Evolutionary conservation across 2,888 invertebrate species (phyloP).

Genomic region (Caenorhabditis sp.): DNA sequence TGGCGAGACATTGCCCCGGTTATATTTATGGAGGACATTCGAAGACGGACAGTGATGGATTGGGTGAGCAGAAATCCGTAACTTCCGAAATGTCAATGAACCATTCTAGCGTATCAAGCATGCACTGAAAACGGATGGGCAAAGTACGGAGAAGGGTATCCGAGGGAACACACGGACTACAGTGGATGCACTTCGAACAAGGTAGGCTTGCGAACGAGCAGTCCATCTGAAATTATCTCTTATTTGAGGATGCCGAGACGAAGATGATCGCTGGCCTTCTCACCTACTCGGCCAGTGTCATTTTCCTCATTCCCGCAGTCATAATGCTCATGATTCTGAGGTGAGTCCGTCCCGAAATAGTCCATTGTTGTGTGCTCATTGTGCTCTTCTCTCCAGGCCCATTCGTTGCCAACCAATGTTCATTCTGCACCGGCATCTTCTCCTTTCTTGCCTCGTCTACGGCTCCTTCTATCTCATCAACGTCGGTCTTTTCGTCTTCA

Average conservation of each 20-base stretch:
- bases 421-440: constrained; percentile 74
- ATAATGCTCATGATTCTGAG: constrained; percentile 62
- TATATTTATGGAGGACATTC: constrained; percentile 68
- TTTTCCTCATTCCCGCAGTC: constrained; percentile 74
- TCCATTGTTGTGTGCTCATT: constrained; percentile 5
- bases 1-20: constrained; percentile 64
- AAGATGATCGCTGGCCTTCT: constrained; percentile 67
- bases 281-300: constrained; percentile 69
- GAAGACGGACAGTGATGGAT: constrained; percentile 24
- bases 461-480: constrained; percentile 73
- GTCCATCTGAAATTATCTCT: neutral
- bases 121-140: constrained; percentile 62
- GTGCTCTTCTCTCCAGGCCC: constrained; percentile 67
- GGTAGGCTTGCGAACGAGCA: neutral
- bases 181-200: constrained; percentile 51
- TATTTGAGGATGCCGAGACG: constrained; percentile 59
- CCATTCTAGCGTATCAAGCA: constrained; percentile 51
- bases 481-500: constrained; percentile 69
- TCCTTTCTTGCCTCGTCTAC: constrained; percentile 73
- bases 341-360: constrained; percentile 8
- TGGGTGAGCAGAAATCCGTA: neutral
- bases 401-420: constrained; percentile 73
- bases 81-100: neutral
- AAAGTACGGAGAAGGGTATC: constrained; percentile 8
- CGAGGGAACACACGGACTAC: constrained; percentile 68